Conservation (phyloP, 2,113 vertebrate genomes). For the Corvus moneduloides region DNA sequence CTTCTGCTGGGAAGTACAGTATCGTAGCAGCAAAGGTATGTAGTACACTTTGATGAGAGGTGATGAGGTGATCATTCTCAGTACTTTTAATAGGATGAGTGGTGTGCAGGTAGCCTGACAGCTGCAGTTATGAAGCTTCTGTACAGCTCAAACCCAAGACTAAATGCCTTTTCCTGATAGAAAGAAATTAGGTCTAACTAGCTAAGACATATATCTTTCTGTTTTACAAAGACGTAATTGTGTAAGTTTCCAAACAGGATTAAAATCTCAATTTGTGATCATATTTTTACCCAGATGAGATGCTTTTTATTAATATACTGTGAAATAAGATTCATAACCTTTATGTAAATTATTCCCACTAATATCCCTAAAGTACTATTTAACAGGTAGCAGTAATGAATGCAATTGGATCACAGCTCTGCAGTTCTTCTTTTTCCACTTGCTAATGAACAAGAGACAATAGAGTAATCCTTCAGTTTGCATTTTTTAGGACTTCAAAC, state of each 20-base stretch:
- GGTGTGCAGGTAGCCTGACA: conserved; percentile 5
- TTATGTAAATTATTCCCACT: neutral
- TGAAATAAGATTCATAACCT: conserved; percentile 33
- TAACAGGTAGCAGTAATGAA: conserved; percentile 4
- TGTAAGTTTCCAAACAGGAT: neutral
- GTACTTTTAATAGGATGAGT: neutral
- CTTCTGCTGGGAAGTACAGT: neutral
- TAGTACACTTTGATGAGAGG: neutral
- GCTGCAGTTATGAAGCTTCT: neutral
- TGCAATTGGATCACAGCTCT: neutral
- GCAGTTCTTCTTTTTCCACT: neutral
- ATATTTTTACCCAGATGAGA: neutral
- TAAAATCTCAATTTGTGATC: neutral
- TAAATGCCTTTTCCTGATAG: neutral
- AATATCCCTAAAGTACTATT: neutral
- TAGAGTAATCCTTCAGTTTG: neutral
- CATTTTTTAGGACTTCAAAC: neutral
- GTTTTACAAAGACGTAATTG: neutral
- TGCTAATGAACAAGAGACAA: neutral
- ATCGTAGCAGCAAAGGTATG: neutral
- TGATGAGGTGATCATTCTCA: neutral
- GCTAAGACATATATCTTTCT: neutral
- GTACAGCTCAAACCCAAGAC: neutral
- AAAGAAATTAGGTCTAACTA: neutral
- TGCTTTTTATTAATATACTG: neutral